These are phyloP conservation scores for Bufotes viridis DNA, from an alignment of 2,797 vertebrate genomes.

Conservation along the genomic window DNA sequence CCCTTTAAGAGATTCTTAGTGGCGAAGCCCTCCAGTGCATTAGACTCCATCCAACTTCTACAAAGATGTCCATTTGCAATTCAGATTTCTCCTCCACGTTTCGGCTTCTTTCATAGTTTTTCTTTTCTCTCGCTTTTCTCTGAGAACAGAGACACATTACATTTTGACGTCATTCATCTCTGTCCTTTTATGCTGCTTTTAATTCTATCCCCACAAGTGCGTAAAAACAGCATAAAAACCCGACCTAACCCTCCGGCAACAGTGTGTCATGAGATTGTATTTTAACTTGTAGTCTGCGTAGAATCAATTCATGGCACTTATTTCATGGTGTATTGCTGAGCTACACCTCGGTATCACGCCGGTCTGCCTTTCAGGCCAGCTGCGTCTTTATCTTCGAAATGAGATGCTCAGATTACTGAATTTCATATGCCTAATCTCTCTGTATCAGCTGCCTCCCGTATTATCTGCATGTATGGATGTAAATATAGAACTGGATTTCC, in stretches of 20 bases:
- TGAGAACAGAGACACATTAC: background rate
- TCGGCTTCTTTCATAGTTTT: background rate
- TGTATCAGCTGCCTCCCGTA: background rate
- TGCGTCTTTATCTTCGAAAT: conserved; percentile 16
- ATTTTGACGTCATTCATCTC: conserved; percentile 40
- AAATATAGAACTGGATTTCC: conserved; percentile 39
- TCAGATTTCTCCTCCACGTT: background rate
- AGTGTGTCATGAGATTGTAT: conserved; percentile 14
- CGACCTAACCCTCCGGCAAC: background rate
- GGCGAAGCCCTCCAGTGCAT: background rate
- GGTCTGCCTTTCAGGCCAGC: background rate
- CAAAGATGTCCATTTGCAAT: background rate
- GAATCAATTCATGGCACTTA: background rate
- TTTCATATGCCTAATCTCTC: conserved; percentile 18
- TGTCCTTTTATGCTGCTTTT: conserved; percentile 22
- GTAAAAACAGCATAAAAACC: conserved; percentile 9
- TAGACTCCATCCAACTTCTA: background rate
- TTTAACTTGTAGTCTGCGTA: background rate
- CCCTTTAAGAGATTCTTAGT: background rate
- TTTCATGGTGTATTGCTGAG: too few relatives aligned
- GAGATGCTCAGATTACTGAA: conserved; percentile 3
- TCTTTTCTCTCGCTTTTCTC: background rate
- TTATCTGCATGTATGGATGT: conserved; percentile 17
- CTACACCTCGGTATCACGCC: background rate
- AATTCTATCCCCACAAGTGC: conserved; percentile 1